Base-by-base conservation (phyloP, 2,888 invertebrate genomes). In the Protophormia terraenovae region DNA sequence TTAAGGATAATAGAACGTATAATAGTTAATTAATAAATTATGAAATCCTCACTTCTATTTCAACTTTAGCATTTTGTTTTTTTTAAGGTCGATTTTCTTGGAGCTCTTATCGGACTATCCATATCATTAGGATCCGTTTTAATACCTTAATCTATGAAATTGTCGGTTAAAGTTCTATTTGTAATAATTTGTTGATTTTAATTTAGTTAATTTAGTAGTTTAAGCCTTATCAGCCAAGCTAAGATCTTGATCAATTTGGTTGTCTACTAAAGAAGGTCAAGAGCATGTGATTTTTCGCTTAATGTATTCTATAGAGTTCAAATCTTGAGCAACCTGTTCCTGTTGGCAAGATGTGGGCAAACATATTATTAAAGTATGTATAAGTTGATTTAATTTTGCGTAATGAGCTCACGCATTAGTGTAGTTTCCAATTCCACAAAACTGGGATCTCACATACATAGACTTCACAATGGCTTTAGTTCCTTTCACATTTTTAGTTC, bases 131-230 rank as follows among this genome's bases (percentile, higher is more conserved):
- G 91, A 32, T 89, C 90, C 0, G 91, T 91, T 83, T 91, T 91
- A 24, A 91, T 92, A 24, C 92, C 92, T 83, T 91, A 91, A 86
- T 91, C 92, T 4, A 89, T 86, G n/a, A 88, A 91, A 24, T 89
- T 90, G 29, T 90, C 90, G 2, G 86, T 77, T 22, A 88, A 29
- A 3, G 53, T 7, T 8, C 3, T 12, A 14, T 22, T 72, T 73
- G 19, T 69, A n/a, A n/a, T n/a, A n/a, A n/a, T n/a, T n/a, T n/a
- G n/a, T n/a, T n/a, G n/a, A n/a, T n/a, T n/a, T n/a, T 69, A 55
- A n/a, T n/a, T n/a, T n/a, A 72, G 69, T 19, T 53, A 35, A 7
- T 14, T 64, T 22, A 0, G 35, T 19, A 1, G 55, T 16, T 38
- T 14, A 7, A 29, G 29, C n/a, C 10, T 64, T 76, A 14, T n/a